These are phyloP conservation scores for Tribolium freemani DNA, from an alignment of 2,888 invertebrate genomes.

Conservation along the genomic window DNA sequence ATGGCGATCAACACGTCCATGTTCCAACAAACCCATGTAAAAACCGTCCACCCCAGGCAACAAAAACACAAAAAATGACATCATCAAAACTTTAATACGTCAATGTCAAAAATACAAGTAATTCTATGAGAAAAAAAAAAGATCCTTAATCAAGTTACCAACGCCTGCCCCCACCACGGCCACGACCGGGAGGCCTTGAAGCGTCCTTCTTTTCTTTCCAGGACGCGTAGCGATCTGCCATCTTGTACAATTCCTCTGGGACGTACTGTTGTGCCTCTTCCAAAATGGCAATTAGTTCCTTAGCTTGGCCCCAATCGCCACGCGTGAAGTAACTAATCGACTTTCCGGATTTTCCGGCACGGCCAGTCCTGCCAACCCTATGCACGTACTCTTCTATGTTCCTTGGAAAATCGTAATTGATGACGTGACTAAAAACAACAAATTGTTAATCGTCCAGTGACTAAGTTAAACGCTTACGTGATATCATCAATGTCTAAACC, in stretches of 20 bases:
- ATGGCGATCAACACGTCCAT: not conserved
- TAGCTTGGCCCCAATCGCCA: conserved; percentile 86
- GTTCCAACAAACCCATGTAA: not conserved
- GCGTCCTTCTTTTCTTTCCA: conserved; percentile 76
- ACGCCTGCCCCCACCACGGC: conserved; percentile 58
- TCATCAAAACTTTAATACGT: conserved; percentile 26
- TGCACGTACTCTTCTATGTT: conserved; percentile 98
- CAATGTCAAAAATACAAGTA: conserved; percentile 23
- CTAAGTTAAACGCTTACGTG: conserved; percentile 70
- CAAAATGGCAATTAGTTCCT: conserved; percentile 86
- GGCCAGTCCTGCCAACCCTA: conserved; percentile 94
- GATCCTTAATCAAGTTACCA: conserved; percentile 15
- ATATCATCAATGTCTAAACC: conserved; percentile 93
- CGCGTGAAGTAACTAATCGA: conserved; percentile 87
- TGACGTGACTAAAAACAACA: conserved; percentile 76
- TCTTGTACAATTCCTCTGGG: conserved; percentile 80
- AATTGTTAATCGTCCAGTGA: not conserved
- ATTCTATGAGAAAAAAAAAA: not conserved
- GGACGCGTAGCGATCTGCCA: conserved; percentile 81
- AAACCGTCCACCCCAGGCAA: not conserved
- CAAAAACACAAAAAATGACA: conserved; percentile 12
- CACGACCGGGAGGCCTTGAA: conserved; percentile 65
- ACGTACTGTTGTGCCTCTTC: conserved; percentile 89
- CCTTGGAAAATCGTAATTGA: conserved; percentile 94
- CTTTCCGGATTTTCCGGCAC: conserved; percentile 89